Base-by-base conservation (phyloP, 2,888 invertebrate genomes). In the Cantharis rufa region DNA sequence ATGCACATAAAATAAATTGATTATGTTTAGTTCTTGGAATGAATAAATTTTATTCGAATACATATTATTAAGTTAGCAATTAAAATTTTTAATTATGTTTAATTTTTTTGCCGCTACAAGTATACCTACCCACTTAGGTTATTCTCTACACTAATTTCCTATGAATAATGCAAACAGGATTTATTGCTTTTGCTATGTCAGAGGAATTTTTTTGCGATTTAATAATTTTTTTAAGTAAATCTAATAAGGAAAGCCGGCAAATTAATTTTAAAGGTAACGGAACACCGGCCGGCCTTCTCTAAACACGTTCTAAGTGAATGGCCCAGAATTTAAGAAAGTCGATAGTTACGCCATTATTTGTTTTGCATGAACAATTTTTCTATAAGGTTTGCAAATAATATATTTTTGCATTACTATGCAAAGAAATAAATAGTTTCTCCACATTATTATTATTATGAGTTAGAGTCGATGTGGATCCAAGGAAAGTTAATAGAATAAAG, bases 251-350 rank as follows among this genome's bases (percentile, higher is more conserved):
- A 24, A 66, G 21, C n/a, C 64, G 24, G 24, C 21, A 69, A 69
- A 24, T 71, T 16, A 62, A 48, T 68, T 75, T 72, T 76, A 27
- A 63, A 71, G 69, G 66, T 80, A 80, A 80, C 80, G 78, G 78
- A 68, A 80, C 73, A 72, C 32, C 78, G 74, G 72, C 74, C 74
- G 76, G 76, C 76, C 78, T 74, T 79, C 74, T 76, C 74, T 70
- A 74, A 70, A 79, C 79, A 73, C 74, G 78, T 78, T 79, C 76
- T 72, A 78, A 76, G 69, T 62, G 76, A 77, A 70, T 79, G 78
- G 76, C 80, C 80, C 79, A 81, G 79, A 78, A 81, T 79, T 79
- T 78, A 76, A 80, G 79, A 79, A 80, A 81, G 80, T 80, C 75
- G 74, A 71, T 72, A 71, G 78, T 78, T 78, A 77, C 72, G 69